These are phyloP conservation scores for Cyclophora albipunctata DNA, from an alignment of 2,888 invertebrate genomes.

Conservation along the genomic window DNA sequence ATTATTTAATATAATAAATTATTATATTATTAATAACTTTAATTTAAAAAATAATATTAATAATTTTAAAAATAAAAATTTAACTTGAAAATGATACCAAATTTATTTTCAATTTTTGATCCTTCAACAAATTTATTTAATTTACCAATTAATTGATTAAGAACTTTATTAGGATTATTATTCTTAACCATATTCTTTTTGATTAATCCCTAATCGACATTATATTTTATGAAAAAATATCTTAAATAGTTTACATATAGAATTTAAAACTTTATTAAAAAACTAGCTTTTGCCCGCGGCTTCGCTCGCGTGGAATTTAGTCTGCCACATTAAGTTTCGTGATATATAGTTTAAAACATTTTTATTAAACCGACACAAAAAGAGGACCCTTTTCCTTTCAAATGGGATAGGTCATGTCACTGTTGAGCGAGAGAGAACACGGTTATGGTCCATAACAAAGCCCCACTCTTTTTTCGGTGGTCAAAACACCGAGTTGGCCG, in stretches of 20 bases:
- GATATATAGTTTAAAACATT: too few relatives aligned
- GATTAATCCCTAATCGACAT: conserved; percentile 72
- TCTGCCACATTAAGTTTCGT: too few relatives aligned
- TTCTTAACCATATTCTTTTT: conserved; percentile 70
- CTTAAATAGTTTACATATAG: conserved; percentile 60
- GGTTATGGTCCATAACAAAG: too few relatives aligned
- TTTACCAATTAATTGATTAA: conserved; percentile 76
- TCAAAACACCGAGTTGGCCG: too few relatives aligned
- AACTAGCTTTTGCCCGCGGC: too few relatives aligned
- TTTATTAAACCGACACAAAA: too few relatives aligned
- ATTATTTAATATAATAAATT: conserved; percentile 70
- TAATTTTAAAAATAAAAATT: conserved; percentile 30
- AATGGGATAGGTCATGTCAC: too few relatives aligned
- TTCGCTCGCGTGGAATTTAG: too few relatives aligned
- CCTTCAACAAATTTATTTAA: conserved; percentile 70
- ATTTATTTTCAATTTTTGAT: conserved; percentile 81
- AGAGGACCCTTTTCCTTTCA: too few relatives aligned
- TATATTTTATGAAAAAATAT: conserved; percentile 66
- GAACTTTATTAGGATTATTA: conserved; percentile 66
- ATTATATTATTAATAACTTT: conserved; percentile 50
- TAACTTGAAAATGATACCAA: conserved; percentile 79
- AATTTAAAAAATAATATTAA: conserved; percentile 35
- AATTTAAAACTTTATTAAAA: conserved; percentile 75
- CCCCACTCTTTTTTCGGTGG: too few relatives aligned
- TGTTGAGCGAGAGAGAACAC: too few relatives aligned